Conservation (phyloP, 2,113 vertebrate genomes). For the Xenopus tropicalis region DNA sequence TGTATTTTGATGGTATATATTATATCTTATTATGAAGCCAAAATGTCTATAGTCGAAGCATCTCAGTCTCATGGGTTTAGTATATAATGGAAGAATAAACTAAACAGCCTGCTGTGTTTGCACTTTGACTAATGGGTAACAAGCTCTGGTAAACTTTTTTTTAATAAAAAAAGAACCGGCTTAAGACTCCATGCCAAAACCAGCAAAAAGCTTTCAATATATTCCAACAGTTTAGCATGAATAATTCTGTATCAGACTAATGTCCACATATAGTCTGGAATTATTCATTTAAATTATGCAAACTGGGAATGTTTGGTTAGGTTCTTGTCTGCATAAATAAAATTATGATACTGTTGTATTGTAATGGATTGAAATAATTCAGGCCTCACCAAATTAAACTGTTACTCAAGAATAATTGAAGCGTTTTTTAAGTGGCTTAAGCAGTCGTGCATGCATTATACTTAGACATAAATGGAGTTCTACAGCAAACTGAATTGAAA, state of each 20-base stretch:
- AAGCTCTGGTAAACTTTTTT: slow-evolving; percentile 7
- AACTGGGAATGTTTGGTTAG: slow-evolving; percentile 36
- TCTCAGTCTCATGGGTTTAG: background rate
- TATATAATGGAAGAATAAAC: slow-evolving; percentile 10
- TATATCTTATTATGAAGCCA: too few species aligned
- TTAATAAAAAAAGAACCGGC: slow-evolving; percentile 7
- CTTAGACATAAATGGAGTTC: slow-evolving; percentile 36
- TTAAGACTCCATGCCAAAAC: slow-evolving; percentile 31
- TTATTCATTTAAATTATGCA: slow-evolving; percentile 37
- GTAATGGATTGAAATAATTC: slow-evolving; percentile 44
- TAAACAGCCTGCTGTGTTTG: background rate
- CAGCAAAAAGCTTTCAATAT: slow-evolving; percentile 28
- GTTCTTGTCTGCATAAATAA: slow-evolving; percentile 41
- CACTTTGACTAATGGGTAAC: slow-evolving; percentile 9
- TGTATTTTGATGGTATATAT: too few species aligned
- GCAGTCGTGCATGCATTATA: slow-evolving; percentile 39
- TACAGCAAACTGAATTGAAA: slow-evolving; percentile 28
- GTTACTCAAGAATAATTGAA: slow-evolving; percentile 43
- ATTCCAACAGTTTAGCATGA: slow-evolving; percentile 28
- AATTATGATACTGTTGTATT: slow-evolving; percentile 40
- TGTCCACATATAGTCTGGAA: slow-evolving; percentile 23
- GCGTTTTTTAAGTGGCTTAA: slow-evolving; percentile 41
- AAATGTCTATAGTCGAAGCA: background rate
- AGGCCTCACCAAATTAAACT: slow-evolving; percentile 41
- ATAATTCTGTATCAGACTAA: slow-evolving; percentile 34